Evolutionary conservation across 2,888 invertebrate species (phyloP).

Genomic region (Pterobdella sp.): DNA sequence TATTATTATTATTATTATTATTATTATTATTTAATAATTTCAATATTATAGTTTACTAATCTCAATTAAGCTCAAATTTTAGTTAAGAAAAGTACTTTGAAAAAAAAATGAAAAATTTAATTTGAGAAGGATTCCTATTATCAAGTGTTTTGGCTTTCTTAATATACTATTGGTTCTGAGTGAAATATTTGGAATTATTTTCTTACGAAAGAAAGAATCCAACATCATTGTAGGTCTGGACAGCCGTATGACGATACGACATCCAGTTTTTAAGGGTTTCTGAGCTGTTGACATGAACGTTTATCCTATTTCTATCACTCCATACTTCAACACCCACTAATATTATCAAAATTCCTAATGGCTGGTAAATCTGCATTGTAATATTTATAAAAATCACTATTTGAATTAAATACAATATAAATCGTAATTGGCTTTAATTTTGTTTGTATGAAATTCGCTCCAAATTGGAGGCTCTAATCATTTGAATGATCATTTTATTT

Average conservation of each 20-base stretch:
- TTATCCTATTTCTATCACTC: conserved; percentile 3
- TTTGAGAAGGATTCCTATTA: no score
- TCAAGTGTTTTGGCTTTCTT: no score
- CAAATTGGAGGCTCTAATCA: not conserved
- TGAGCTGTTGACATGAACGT: not conserved
- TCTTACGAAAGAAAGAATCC: conserved; percentile 23
- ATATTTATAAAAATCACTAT: no score
- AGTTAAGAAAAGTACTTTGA: no score
- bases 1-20: no score
- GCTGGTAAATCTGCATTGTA: conserved; percentile 15
- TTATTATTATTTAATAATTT: no score
- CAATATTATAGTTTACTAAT: no score
- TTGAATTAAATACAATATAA: no score
- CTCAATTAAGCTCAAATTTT: no score
- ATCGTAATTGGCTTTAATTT: not conserved
- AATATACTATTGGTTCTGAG: no score
- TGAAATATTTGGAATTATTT: no score
- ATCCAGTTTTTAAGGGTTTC: conserved; percentile 15
- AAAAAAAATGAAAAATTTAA: no score
- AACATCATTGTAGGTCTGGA: conserved; percentile 17
- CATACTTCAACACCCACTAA: conserved; percentile 22
- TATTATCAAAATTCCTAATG: conserved; percentile 16
- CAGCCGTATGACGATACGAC: not conserved
- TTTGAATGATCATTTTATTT: not conserved
- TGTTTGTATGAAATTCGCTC: not conserved